A percentile compares a stretch with the other conserved stretches of the same genome.
These are phyloP conservation scores for Bos javanicus DNA, from an alignment of 2,113 vertebrate species.

Conservation along the genomic window DNA sequence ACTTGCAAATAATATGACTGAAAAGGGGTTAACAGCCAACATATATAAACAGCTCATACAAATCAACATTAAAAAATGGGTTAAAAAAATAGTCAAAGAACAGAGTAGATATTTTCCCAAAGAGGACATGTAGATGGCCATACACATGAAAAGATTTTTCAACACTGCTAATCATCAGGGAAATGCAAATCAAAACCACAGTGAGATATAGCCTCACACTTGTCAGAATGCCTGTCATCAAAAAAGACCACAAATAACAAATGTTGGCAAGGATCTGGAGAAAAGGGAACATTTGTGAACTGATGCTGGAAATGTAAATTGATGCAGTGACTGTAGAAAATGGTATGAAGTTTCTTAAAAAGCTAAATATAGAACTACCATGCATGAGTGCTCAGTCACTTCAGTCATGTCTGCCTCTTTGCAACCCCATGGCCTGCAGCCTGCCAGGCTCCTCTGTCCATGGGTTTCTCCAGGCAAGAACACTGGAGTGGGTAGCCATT, in stretches of 20 bases:
- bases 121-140: neutral
- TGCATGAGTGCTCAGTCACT: neutral
- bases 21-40: neutral
- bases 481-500: neutral
- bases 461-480: neutral
- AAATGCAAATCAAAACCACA: neutral
- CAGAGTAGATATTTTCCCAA: neutral
- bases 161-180: neutral
- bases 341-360: neutral
- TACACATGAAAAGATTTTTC: neutral
- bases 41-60: neutral
- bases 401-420: neutral
- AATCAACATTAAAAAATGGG: neutral
- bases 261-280: neutral
- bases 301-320: neutral
- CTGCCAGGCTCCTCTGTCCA: neutral
- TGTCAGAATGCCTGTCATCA: neutral
- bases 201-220: neutral
- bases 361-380: neutral
- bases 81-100: neutral
- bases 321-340: neutral
- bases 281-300: neutral
- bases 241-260: neutral
- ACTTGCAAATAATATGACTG: neutral
- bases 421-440: neutral